These are phyloP conservation scores for Gonioctena quinquepunctata DNA, from an alignment of 1,140 invertebrate species.

Conservation along the genomic window DNA sequence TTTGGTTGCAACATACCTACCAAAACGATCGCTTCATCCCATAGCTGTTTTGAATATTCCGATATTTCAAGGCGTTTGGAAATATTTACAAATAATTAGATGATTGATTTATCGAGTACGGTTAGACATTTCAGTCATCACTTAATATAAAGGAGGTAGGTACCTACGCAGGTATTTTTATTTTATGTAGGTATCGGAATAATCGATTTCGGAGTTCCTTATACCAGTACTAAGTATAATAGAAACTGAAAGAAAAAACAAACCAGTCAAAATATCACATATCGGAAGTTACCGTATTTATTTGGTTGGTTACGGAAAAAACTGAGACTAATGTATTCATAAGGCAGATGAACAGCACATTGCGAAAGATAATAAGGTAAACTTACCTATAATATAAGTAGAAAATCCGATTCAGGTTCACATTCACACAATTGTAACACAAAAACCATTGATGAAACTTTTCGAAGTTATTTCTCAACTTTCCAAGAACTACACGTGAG, in stretches of 20 bases:
- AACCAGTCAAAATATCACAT: too few species aligned
- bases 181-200: too few species aligned
- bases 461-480: background rate
- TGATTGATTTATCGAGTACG: background rate
- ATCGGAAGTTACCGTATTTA: too few species aligned
- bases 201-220: too few species aligned
- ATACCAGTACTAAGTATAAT: too few species aligned
- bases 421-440: conserved; percentile 48
- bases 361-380: background rate
- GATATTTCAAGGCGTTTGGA: background rate
- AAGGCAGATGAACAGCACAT: background rate
- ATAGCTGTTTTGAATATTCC: background rate
- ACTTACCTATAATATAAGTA: background rate
- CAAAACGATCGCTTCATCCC: too few species aligned
- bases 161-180: too few species aligned
- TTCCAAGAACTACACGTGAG: conserved; percentile 40
- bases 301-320: background rate
- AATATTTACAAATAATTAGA: background rate
- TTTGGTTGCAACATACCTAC: background rate
- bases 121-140: too few species aligned
- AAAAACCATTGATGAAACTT: conserved; percentile 37
- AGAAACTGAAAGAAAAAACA: too few species aligned
- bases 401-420: conserved; percentile 11
- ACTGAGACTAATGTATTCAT: background rate
- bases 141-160: too few species aligned